phyloP scores from a whole-genome alignment of 2,888 invertebrate genomes.

The Spicauda simplicius region DNA sequence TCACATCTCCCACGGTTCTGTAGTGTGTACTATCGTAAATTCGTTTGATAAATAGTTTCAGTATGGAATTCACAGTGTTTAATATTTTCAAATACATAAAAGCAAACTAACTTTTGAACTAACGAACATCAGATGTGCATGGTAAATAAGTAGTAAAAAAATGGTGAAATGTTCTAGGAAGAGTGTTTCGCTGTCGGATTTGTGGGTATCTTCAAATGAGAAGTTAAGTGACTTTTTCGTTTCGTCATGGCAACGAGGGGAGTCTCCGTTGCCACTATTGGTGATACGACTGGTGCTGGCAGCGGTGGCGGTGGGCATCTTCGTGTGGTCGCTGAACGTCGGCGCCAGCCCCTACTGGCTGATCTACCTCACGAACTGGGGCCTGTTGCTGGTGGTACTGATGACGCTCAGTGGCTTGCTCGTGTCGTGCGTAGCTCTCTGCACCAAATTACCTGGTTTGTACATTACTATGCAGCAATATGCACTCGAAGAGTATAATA shows the following conservation, averaged over 20 bases:
- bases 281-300: constrained; percentile 60
- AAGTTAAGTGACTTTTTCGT: constrained; percentile 70
- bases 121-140: constrained; percentile 1
- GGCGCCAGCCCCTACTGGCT: constrained; percentile 59
- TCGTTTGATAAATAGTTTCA: constrained; percentile 19
- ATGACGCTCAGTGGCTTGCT: constrained; percentile 59
- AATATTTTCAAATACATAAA: not conserved
- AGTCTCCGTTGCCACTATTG: constrained; percentile 67
- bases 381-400: constrained; percentile 59
- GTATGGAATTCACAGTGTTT: constrained; percentile 13
- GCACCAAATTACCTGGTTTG: constrained; percentile 59
- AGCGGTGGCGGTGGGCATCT: constrained; percentile 54
- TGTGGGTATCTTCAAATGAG: constrained; percentile 71
- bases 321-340: constrained; percentile 63
- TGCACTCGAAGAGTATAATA: not conserved
- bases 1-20: constrained; percentile 47
- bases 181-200: constrained; percentile 57
- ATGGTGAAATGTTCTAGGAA: constrained; percentile 77
- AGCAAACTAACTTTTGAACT: not conserved
- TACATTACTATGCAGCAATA: constrained; percentile 11
- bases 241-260: constrained; percentile 76
- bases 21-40: constrained; percentile 44
- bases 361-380: constrained; percentile 78
- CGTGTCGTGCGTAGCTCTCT: constrained; percentile 57
- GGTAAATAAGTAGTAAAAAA: constrained; percentile 47